Evolutionary conservation across 2,113 vertebrate genomes (phyloP).

Genomic region (Callionymus lyra): DNA sequence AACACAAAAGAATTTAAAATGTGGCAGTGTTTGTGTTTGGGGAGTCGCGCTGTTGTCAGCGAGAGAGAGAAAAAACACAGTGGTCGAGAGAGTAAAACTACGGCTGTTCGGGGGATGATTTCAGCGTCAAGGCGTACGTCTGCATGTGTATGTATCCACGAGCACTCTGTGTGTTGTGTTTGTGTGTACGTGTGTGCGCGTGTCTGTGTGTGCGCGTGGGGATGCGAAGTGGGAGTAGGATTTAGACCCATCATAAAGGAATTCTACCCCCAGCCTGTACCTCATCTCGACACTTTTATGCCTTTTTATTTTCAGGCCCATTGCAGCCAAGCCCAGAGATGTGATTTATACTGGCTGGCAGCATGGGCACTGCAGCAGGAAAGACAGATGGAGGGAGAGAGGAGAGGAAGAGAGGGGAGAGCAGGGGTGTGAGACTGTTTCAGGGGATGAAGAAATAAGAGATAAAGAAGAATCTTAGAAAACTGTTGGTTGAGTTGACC

Average conservation of each 20-base stretch:
- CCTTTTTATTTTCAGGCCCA: constrained; percentile 71
- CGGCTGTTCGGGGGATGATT: constrained; percentile 35
- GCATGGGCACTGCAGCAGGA: constrained; percentile 66
- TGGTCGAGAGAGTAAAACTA: constrained; percentile 3
- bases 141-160: constrained; percentile 34
- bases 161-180: constrained; percentile 24
- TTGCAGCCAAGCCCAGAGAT: constrained; percentile 63
- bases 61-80: constrained; percentile 1
- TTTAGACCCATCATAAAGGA: constrained; percentile 71
- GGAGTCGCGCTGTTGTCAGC: background rate
- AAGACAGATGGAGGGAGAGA: constrained; percentile 56
- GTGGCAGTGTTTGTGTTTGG: constrained; percentile 12
- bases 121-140: constrained; percentile 24
- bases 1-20: constrained; percentile 29
- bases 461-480: constrained; percentile 3
- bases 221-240: constrained; percentile 42
- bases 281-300: constrained; percentile 70
- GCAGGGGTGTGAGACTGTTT: constrained; percentile 18
- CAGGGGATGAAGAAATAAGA: constrained; percentile 23
- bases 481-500: too few species aligned
- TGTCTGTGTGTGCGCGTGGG: constrained; percentile 10
- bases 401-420: constrained; percentile 15
- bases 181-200: constrained; percentile 10
- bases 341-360: constrained; percentile 69
- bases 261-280: constrained; percentile 59